Conservation (phyloP, 2,888 invertebrate genomes). For the Agrypnus murinus region DNA sequence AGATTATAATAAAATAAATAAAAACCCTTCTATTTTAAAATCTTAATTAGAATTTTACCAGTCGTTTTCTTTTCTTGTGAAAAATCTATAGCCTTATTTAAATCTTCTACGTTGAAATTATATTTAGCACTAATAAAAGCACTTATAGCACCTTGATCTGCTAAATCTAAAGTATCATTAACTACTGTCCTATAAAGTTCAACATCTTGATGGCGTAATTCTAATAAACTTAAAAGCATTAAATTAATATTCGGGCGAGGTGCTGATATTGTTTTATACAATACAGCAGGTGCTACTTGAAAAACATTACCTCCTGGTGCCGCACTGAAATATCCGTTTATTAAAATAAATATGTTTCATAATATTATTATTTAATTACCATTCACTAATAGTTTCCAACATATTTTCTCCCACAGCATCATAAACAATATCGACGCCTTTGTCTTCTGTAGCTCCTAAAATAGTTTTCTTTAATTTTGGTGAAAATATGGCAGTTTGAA, state of each 20-base stretch:
- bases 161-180: conserved; percentile 75
- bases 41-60: conserved; percentile 76
- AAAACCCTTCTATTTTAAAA: conserved; percentile 50
- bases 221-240: conserved; percentile 64
- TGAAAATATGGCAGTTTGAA: conserved; percentile 76
- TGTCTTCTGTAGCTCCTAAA: conserved; percentile 74
- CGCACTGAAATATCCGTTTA: conserved; percentile 71
- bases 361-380: conserved; percentile 70
- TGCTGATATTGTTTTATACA: conserved; percentile 61
- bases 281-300: conserved; percentile 61
- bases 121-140: conserved; percentile 75
- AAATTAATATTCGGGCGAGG: conserved; percentile 64
- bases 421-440: conserved; percentile 78
- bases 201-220: conserved; percentile 70
- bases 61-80: conserved; percentile 75
- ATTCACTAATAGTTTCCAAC: conserved; percentile 74
- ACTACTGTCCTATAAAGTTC: conserved; percentile 73
- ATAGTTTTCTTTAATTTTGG: conserved; percentile 74
- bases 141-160: conserved; percentile 76
- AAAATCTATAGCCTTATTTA: conserved; percentile 77
- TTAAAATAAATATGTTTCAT: no score
- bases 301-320: conserved; percentile 73
- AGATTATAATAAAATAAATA: background rate
- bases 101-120: conserved; percentile 71
- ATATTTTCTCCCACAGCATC: conserved; percentile 79